Evolutionary conservation across 2,888 invertebrate species (phyloP).

Genomic region (Acanthosepion pharaonis): DNA sequence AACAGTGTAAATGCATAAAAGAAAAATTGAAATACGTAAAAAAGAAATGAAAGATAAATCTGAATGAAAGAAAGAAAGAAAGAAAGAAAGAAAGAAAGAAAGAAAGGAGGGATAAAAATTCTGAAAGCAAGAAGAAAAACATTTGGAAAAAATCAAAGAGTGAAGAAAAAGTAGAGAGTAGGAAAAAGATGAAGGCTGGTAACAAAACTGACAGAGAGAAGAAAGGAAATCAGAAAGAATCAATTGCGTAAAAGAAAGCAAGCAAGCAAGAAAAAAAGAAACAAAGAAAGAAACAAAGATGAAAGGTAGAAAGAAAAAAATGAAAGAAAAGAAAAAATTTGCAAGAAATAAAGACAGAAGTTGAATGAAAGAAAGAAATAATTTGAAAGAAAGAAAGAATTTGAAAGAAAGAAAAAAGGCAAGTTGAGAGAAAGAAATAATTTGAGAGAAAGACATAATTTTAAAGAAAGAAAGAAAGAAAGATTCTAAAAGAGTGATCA

Average conservation of each 20-base stretch:
- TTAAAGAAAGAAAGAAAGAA: constrained; percentile 2
- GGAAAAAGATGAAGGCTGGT: neutral
- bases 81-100: neutral
- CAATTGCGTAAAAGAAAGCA: neutral
- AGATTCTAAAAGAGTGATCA: neutral
- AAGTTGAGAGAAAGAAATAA: no score
- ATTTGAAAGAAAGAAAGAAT: neutral
- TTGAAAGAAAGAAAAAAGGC: neutral
- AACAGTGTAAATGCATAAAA: no score
- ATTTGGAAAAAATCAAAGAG: no score
- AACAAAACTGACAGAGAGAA: neutral
- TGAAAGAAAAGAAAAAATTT: neutral
- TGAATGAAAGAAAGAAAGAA: no score
- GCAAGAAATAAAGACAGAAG: neutral
- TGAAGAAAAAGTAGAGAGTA: neutral
- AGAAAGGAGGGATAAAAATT: neutral
- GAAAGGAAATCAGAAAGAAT: neutral
- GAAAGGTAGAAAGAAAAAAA: neutral
- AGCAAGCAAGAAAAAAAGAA: neutral
- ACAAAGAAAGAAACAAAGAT: neutral
- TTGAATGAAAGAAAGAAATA: neutral
- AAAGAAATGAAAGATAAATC: no score
- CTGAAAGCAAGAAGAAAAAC: no score
- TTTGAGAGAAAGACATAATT: no score
- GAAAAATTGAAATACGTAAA: no score